Evolutionary conservation across 2,797 vertebrate genomes (phyloP).

Genomic region (Eleutherodactylus coqui): DNA sequence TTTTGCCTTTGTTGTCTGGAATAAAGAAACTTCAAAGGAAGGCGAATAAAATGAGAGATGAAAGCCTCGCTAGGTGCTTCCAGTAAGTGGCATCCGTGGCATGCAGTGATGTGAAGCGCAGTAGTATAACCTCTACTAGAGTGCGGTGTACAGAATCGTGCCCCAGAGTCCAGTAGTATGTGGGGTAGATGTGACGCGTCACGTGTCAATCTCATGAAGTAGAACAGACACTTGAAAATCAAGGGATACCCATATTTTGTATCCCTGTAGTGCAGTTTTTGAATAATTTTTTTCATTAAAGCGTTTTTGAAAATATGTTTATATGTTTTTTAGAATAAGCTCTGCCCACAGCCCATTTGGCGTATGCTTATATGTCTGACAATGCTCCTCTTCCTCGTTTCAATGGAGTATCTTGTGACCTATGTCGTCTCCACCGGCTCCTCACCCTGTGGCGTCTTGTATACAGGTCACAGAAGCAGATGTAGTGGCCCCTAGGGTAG

Average conservation of each 20-base stretch:
- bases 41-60: constrained; percentile 9
- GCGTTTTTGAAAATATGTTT: too few species aligned
- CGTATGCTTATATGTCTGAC: too few species aligned
- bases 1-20: constrained; percentile 14
- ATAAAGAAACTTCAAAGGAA: constrained; percentile 1
- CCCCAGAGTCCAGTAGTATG: not conserved
- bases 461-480: too few species aligned
- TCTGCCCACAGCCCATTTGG: too few species aligned
- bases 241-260: not conserved
- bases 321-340: too few species aligned
- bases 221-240: not conserved
- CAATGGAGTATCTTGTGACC: too few species aligned
- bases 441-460: too few species aligned
- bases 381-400: too few species aligned
- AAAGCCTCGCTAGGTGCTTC: not conserved
- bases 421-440: too few species aligned
- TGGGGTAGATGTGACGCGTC: not conserved
- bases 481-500: too few species aligned
- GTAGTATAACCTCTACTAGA: not conserved
- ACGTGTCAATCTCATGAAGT: not conserved
- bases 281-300: not conserved
- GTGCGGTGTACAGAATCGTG: not conserved
- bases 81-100: not conserved
- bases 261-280: not conserved
- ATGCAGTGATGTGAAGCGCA: not conserved